A percentile compares a stretch with the other conserved stretches of the same genome.
These are phyloP conservation scores for Temnothorax longispinosus DNA, from an alignment of 1,140 invertebrate species.

Conservation along the genomic window DNA sequence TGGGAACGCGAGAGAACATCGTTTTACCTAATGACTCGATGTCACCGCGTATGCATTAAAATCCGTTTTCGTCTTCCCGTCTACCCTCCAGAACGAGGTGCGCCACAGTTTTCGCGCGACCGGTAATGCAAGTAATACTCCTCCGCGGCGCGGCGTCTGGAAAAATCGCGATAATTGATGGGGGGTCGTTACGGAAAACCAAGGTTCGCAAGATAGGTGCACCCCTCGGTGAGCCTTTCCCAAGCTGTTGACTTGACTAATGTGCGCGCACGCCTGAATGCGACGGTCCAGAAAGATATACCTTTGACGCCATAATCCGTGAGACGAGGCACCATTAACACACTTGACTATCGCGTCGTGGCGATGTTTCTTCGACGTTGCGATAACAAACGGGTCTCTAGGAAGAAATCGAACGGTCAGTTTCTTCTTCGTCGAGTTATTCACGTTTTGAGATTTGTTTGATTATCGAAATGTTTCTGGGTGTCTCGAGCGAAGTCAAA, in stretches of 20 bases:
- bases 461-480: background rate
- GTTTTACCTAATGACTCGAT: conserved; percentile 51
- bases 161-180: conserved; percentile 47
- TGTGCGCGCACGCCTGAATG: background rate
- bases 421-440: background rate
- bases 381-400: conserved; percentile 31
- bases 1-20: conserved; percentile 56
- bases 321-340: conserved; percentile 49
- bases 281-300: conserved; percentile 37
- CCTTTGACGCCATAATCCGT: conserved; percentile 24
- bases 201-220: conserved; percentile 11
- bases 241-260: conserved; percentile 59
- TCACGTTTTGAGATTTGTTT: background rate
- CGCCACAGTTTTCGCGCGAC: conserved; percentile 26
- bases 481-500: background rate
- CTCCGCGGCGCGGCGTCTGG: background rate
- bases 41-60: conserved; percentile 41
- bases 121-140: conserved; percentile 44
- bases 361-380: background rate
- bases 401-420: background rate
- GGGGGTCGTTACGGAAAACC: conserved; percentile 47
- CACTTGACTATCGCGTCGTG: conserved; percentile 22
- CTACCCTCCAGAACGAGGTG: background rate
- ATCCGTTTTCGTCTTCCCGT: conserved; percentile 26
- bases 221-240: conserved; percentile 37